Base-by-base conservation (phyloP, 2,888 invertebrate genomes). In the Agelastica alni region DNA sequence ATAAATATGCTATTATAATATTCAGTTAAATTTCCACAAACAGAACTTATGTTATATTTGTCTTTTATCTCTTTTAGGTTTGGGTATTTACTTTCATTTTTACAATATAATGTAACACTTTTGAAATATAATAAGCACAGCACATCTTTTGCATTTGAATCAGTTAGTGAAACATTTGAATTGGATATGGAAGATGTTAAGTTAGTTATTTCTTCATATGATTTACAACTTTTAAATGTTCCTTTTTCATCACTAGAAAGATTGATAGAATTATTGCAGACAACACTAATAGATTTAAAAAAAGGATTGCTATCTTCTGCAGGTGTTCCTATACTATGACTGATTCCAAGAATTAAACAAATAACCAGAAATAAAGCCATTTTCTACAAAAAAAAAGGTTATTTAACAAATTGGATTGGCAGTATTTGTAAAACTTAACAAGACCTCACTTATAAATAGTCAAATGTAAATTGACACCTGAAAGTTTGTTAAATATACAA, bases 61-160 rank as follows among this genome's bases (percentile, higher is more conserved):
- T 39, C 12, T 20, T 2, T 3, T 20, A 39, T 39, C n/a, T 39
- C 37, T 3, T 18, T 1, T 39, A 39, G 3, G 3, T 4, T 12
- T 18, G 37, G 37, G 20, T 18, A 39, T 5, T 39, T 20, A 12
- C 12, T 3, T 16, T 16, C 9, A 12, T 54, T 6, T 49, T n/a
- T 51, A 52, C 66, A 66, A 48, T 62, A 64, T 18, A 55, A 34
- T 13, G 53, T 34, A 9, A 69, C 57, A 41, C 57, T 54, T 46
- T 69, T 63, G 47, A 60, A 63, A 52, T 64, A 65, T 4, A 69
- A 30, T 18, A 64, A 41, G 53, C 71, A 71, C 31, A 59, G 41
- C n/a, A 61, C 45, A 39, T 67, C 55, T 7, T 54, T 30, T 20
- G 42, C 6, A 36, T 5, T 6, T 12, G 10, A 42, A 30, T 51